Percentiles rank a stretch among this genome's conserved stretches.
Conservation (phyloP, 2,797 vertebrate genomes). For the Hylomyscus alleni region DNA sequence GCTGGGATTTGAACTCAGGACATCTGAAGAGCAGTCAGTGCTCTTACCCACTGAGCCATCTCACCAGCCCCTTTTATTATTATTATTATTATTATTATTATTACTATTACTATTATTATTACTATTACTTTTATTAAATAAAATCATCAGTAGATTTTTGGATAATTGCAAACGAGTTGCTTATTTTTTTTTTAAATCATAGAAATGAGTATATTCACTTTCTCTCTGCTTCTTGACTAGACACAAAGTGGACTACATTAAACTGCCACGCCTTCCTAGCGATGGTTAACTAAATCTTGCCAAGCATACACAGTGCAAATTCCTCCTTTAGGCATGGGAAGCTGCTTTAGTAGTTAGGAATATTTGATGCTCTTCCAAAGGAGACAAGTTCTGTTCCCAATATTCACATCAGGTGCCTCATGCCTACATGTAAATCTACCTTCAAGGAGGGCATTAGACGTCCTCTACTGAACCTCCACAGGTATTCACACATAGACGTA, state of each 20-base stretch:
- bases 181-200: background rate
- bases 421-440: background rate
- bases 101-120: too few relatives aligned
- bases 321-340: background rate
- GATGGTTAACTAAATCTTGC: background rate
- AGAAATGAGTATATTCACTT: background rate
- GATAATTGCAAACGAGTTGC: background rate
- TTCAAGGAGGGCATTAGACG: background rate
- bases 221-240: background rate
- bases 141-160: conserved; percentile 3
- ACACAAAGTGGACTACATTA: background rate
- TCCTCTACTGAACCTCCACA: background rate
- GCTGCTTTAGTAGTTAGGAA: background rate
- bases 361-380: background rate
- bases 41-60: too few relatives aligned
- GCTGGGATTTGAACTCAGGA: too few relatives aligned
- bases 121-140: background rate
- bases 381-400: background rate
- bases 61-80: too few relatives aligned
- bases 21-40: too few relatives aligned
- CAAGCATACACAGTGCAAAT: background rate
- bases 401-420: background rate
- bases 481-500: background rate
- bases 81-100: too few relatives aligned
- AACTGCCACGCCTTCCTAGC: background rate